These are phyloP conservation scores for Tubulanus polymorphus DNA, from an alignment of 2,888 invertebrate genomes.

Conservation along the genomic window DNA sequence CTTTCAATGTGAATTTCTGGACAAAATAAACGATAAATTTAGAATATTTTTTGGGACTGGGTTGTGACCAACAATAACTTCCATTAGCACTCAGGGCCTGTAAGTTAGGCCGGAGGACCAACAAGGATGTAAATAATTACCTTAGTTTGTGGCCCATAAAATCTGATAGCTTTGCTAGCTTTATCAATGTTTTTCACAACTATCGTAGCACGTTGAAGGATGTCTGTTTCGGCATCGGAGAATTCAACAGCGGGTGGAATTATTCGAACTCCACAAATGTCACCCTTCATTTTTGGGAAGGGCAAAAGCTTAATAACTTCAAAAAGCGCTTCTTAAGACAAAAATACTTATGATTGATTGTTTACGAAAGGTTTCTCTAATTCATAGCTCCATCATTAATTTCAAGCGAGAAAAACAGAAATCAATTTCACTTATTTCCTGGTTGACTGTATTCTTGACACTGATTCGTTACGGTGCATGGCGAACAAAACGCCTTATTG, in stretches of 20 bases:
- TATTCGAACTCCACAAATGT: constrained; percentile 45
- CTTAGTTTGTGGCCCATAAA: constrained; percentile 48
- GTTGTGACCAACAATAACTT: constrained; percentile 11
- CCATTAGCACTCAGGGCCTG: background rate
- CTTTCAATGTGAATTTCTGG: constrained; percentile 47
- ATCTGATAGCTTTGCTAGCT: constrained; percentile 43
- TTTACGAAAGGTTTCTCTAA: no score
- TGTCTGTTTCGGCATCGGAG: constrained; percentile 38
- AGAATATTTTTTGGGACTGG: no score
- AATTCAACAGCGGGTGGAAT: constrained; percentile 45
- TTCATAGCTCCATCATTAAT: no score
- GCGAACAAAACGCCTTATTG: no score
- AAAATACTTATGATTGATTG: background rate
- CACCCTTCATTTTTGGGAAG: constrained; percentile 44
- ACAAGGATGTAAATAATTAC: constrained; percentile 20
- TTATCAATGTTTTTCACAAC: constrained; percentile 49
- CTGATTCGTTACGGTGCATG: no score
- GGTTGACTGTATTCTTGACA: no score
- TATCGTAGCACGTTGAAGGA: constrained; percentile 33
- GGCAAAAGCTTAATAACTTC: no score
- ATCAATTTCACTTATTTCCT: no score
- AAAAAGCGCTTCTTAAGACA: background rate
- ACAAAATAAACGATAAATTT: constrained; percentile 12
- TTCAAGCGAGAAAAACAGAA: no score
- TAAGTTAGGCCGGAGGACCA: background rate